Percentiles rank a stretch among this genome's conserved stretches.
Evolutionary conservation across 2,797 vertebrate genomes (phyloP).

Genomic region (Macropodus opercularis): DNA sequence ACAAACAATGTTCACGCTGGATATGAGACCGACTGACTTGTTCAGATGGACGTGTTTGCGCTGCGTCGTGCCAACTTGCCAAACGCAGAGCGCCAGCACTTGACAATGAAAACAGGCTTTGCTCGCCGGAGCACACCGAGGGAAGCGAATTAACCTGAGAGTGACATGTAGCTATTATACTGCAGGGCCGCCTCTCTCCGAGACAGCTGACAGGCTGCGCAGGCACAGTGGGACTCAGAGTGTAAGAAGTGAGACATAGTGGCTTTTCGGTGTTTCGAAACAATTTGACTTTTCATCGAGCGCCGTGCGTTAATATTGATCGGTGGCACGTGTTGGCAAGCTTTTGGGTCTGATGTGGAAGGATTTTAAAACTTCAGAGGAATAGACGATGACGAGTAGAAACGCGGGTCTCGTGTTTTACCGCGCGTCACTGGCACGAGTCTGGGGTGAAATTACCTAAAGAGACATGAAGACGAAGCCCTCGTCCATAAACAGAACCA

Average conservation of each 20-base stretch:
- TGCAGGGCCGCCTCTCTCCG: slow-evolving; percentile 20
- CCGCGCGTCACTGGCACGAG: neutral
- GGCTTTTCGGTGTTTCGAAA: neutral
- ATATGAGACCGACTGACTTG: slow-evolving; percentile 12
- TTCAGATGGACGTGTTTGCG: slow-evolving; percentile 19
- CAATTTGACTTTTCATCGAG: neutral
- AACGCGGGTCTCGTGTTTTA: neutral
- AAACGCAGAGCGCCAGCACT: slow-evolving; percentile 37
- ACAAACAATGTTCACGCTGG: slow-evolving; percentile 21
- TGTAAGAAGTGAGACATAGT: slow-evolving; percentile 11
- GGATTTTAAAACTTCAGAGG: neutral
- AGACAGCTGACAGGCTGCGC: slow-evolving; percentile 33
- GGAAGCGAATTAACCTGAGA: slow-evolving; percentile 55
- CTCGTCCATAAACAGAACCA: too few species aligned
- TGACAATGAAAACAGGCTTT: slow-evolving; percentile 52
- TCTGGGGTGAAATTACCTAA: neutral
- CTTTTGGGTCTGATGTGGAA: neutral
- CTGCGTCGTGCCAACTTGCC: slow-evolving; percentile 21
- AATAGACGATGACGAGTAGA: neutral
- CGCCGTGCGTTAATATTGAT: neutral
- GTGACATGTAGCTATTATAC: slow-evolving; percentile 50
- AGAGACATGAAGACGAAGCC: neutral
- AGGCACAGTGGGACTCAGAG: slow-evolving; percentile 9
- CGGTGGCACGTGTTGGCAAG: neutral
- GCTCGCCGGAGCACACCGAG: slow-evolving; percentile 46